Evolutionary conservation across 2,888 invertebrate genomes (phyloP).

Genomic region (Aquatica leii): DNA sequence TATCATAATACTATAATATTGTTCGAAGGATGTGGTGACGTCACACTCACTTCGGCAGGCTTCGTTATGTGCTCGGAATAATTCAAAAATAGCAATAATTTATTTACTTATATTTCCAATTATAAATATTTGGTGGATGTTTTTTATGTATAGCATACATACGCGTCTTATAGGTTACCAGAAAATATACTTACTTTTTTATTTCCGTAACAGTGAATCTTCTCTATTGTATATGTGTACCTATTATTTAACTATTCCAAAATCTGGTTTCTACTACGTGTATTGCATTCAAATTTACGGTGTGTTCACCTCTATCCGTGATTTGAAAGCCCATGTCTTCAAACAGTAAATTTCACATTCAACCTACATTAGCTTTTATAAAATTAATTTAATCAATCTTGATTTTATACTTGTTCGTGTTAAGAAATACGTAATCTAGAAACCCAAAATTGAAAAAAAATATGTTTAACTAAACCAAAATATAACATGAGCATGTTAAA

Average conservation of each 20-base stretch:
- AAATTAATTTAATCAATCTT: slow-evolving; percentile 5
- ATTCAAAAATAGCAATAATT: too few relatives aligned
- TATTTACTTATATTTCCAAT: too few relatives aligned
- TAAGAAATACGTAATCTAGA: slow-evolving; percentile 5
- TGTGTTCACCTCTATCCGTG: background rate
- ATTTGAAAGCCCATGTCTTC: background rate
- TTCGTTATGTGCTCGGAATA: too few relatives aligned
- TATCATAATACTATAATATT: too few relatives aligned
- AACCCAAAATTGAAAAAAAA: slow-evolving; percentile 6
- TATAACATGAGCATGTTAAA: slow-evolving; percentile 1
- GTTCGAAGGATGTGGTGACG: too few relatives aligned
- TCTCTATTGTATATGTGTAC: too few relatives aligned
- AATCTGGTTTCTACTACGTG: background rate
- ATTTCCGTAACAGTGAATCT: too few relatives aligned
- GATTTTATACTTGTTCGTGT: slow-evolving; percentile 8
- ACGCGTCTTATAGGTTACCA: too few relatives aligned
- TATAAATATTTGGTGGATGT: too few relatives aligned
- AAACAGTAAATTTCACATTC: background rate
- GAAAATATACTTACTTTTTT: too few relatives aligned
- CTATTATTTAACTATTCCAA: background rate
- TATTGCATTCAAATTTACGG: background rate
- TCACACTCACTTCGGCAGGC: too few relatives aligned
- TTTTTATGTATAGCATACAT: too few relatives aligned
- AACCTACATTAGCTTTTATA: background rate
- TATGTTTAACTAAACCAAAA: slow-evolving; percentile 3